Base-by-base conservation (phyloP, 2,888 invertebrate species). In the Drosophila borborema region DNA sequence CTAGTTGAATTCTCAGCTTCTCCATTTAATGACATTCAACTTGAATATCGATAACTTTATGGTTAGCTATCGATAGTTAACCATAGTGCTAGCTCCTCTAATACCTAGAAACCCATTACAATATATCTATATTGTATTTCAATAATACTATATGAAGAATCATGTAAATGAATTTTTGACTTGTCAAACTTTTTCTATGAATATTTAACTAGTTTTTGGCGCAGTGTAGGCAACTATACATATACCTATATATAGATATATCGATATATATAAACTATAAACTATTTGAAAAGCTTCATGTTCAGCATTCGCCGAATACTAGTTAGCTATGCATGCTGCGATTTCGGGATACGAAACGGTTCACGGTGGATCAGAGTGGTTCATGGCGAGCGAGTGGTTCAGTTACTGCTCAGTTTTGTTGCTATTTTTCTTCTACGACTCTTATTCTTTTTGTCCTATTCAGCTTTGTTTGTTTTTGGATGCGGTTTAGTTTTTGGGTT, bases 321-420 rank as follows among this genome's bases (percentile, higher is more conserved):
- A 75, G 83, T 86, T 79, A 81, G 83, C 77, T 65, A 78, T 72
- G 76, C 81, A 76, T 76, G 65, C 51, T 72, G 78, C 64, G 69
- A 68, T 72, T 68, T 75, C 66, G 2, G 53, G 46, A 36, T 61
- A 10, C 43, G 23, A 36, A 72, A 64, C 58, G 40, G 72, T 72
- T 76, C 62, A 18, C 43, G 72, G 61, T 46, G 72, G 55, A 59
- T 58, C 41, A 16, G 20, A 49, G 55, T 59, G 64, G 71, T 58
- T 61, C 43, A 14, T 18, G 16, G 49, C 48, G 28, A 41, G 6
- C 8, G 2, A 34, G 71, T 62, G 48, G 65, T 61, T 62, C 60
- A 14, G 45, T 28, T n/a, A 45, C 12, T 36, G 28, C 34, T 62
- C 45, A 45, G 53, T 36, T 51, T 18, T n/a, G 38, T n/a, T 46